Conservation (phyloP, 1,140 invertebrate species). For the Sarcophaga bullata region DNA sequence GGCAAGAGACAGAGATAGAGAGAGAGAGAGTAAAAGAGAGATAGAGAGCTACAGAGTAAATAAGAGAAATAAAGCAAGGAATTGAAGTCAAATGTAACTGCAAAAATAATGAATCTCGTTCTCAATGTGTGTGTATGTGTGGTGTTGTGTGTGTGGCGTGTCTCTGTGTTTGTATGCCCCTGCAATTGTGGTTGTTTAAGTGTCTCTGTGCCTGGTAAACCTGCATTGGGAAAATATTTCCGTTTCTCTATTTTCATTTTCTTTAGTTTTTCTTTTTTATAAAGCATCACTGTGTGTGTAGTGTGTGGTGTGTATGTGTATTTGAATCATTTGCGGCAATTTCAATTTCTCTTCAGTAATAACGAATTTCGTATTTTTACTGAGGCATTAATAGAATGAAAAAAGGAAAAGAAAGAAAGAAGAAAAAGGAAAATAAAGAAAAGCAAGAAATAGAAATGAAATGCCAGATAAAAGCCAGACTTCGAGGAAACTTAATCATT, state of each 20-base stretch:
- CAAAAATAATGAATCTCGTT: background rate
- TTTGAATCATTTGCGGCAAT: constrained; percentile 33
- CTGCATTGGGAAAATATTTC: constrained; percentile 17
- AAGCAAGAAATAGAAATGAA: background rate
- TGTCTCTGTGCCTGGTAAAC: background rate
- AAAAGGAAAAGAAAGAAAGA: no score
- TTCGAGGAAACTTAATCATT: background rate
- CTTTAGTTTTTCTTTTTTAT: background rate
- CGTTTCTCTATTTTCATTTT: background rate
- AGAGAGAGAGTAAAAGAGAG: background rate
- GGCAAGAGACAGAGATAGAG: background rate
- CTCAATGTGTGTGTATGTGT: background rate
- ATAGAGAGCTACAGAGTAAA: background rate
- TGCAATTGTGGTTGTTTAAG: no score
- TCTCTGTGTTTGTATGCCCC: background rate
- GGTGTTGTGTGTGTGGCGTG: background rate
- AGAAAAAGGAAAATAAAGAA: no score
- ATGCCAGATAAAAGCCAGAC: background rate
- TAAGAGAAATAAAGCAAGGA: background rate
- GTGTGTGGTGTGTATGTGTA: background rate
- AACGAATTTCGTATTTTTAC: background rate
- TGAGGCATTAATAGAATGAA: no score
- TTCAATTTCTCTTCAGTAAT: constrained; percentile 36
- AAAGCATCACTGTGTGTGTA: no score
- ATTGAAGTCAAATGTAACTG: background rate